phyloP scores from a whole-genome alignment of 2,888 invertebrate genomes.

The Notodonta ziczac region DNA sequence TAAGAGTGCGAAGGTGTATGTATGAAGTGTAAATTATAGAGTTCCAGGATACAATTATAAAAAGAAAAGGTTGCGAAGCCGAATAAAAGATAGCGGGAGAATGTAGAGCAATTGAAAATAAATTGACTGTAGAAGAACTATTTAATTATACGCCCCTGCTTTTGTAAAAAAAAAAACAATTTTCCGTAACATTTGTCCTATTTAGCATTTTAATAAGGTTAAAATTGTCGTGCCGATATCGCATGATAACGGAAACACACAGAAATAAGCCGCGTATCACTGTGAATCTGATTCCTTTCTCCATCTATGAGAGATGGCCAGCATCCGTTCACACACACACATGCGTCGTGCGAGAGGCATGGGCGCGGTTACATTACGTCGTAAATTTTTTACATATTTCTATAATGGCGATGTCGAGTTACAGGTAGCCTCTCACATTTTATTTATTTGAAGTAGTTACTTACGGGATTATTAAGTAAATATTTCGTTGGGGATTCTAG shows the following conservation, averaged over 20 bases:
- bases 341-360: conserved; percentile 25
- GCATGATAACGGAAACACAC: conserved; percentile 20
- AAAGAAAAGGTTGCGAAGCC: too few species aligned
- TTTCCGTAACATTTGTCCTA: too few species aligned
- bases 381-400: conserved; percentile 27
- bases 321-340: conserved; percentile 29
- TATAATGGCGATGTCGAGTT: not conserved
- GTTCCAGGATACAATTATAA: too few species aligned
- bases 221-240: not conserved
- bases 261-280: conserved; percentile 2
- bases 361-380: conserved; percentile 32
- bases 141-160: too few species aligned
- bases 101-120: too few species aligned
- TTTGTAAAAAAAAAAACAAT: too few species aligned
- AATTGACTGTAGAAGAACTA: too few species aligned
- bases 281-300: conserved; percentile 38
- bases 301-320: conserved; percentile 31
- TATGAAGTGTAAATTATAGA: too few species aligned
- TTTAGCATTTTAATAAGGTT: not conserved
- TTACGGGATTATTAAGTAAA: not conserved
- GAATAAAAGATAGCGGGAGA: too few species aligned
- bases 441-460: not conserved
- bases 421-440: not conserved
- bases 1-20: too few species aligned
- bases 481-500: not conserved